Conservation (phyloP, 2,113 vertebrate species). For the Apeltes quadracus region DNA sequence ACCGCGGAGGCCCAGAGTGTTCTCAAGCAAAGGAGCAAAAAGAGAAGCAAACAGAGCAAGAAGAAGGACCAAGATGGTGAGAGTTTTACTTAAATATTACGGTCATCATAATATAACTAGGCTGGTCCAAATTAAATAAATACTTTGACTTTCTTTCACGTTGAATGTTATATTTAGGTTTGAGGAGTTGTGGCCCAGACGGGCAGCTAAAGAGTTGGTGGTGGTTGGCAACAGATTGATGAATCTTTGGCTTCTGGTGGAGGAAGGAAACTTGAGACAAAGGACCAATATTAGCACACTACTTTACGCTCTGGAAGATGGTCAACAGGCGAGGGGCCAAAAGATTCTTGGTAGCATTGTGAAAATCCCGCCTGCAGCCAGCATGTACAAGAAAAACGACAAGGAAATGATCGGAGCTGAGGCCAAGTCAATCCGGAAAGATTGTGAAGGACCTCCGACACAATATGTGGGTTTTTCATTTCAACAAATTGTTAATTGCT, state of each 20-base stretch:
- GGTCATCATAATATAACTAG: background rate
- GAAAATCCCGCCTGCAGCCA: background rate
- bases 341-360: background rate
- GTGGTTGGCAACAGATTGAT: background rate
- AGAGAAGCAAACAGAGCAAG: conserved; percentile 59
- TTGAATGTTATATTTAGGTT: background rate
- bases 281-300: background rate
- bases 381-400: background rate
- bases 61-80: conserved; percentile 58
- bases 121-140: background rate
- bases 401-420: background rate
- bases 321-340: conserved; percentile 3
- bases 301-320: background rate
- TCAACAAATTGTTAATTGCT: background rate
- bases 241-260: background rate
- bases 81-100: background rate
- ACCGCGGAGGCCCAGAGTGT: conserved; percentile 82
- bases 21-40: conserved; percentile 80
- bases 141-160: background rate
- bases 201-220: background rate
- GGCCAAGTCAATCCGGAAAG: background rate
- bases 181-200: too few relatives aligned
- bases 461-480: background rate
- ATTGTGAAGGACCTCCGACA: background rate
- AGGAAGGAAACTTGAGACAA: conserved; percentile 1